These are phyloP conservation scores for Agrotis puta DNA, from an alignment of 2,888 invertebrate genomes.

Conservation along the genomic window DNA sequence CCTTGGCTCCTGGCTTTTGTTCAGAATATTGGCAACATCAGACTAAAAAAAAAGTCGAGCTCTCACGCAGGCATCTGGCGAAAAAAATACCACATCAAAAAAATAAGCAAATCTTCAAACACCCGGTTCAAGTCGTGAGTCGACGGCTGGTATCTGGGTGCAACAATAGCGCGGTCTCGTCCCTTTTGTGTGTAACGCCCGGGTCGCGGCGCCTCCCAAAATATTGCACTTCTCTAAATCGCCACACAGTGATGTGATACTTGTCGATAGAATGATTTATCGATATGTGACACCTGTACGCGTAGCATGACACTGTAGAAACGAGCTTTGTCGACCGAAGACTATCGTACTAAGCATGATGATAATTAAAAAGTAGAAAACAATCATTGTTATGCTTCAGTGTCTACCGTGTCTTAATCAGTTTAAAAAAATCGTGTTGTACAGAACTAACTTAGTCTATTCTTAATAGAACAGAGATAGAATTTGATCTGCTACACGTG, in stretches of 20 bases:
- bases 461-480: too few relatives aligned
- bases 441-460: too few relatives aligned
- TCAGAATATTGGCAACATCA: background rate
- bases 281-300: background rate
- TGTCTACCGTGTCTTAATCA: too few relatives aligned
- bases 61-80: background rate
- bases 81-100: slow-evolving; percentile 6
- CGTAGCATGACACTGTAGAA: too few relatives aligned
- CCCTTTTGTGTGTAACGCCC: slow-evolving; percentile 76
- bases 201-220: slow-evolving; percentile 78
- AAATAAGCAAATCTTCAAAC: slow-evolving; percentile 2
- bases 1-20: background rate
- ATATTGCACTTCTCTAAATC: slow-evolving; percentile 87
- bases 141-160: slow-evolving; percentile 69
- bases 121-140: slow-evolving; percentile 49
- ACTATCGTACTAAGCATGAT: too few relatives aligned
- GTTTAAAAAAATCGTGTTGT: too few relatives aligned
- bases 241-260: slow-evolving; percentile 66
- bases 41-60: too few relatives aligned
- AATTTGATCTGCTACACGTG: too few relatives aligned
- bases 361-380: too few relatives aligned
- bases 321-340: too few relatives aligned
- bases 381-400: too few relatives aligned
- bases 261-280: slow-evolving; percentile 36
- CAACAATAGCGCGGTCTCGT: slow-evolving; percentile 75